Percentiles rank a stretch among this genome's conserved stretches.
Conservation (phyloP, 2,797 vertebrate genomes). For the Poeciliopsis infans region DNA sequence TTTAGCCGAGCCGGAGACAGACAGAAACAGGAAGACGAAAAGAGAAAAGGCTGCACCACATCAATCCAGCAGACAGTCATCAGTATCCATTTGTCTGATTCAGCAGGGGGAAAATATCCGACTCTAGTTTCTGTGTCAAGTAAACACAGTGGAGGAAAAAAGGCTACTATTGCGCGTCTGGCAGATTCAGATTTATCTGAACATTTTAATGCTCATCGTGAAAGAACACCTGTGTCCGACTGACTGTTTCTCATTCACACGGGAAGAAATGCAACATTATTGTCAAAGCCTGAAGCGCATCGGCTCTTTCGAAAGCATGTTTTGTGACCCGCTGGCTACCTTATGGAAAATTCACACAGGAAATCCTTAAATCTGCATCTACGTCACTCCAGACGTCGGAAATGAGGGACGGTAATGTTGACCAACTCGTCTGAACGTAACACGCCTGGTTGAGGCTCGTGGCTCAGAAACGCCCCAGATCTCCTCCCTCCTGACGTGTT, state of each 20-base stretch:
- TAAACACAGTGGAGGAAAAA: constrained; percentile 8
- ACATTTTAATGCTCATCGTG: neutral
- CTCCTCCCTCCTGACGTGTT: no score
- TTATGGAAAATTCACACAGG: neutral
- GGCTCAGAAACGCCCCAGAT: no score
- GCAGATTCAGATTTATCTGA: constrained; percentile 12
- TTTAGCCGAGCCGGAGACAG: constrained; percentile 25
- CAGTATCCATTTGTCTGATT: constrained; percentile 44
- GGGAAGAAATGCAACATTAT: neutral
- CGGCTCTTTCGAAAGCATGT: neutral
- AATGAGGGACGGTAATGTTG: no score
- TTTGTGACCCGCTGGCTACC: neutral
- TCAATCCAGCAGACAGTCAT: constrained; percentile 42
- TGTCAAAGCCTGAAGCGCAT: neutral
- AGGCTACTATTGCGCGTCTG: constrained; percentile 1
- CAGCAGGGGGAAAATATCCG: constrained; percentile 19
- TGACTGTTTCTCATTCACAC: neutral
- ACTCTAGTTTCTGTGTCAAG: constrained; percentile 20
- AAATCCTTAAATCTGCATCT: neutral
- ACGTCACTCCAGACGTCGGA: no score
- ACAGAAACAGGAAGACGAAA: constrained; percentile 33
- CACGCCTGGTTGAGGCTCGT: no score
- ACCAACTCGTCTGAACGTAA: no score
- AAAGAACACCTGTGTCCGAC: neutral
- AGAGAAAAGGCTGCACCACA: constrained; percentile 41